These are phyloP conservation scores for Acestrorhynchus altus DNA, from an alignment of 2,797 vertebrate genomes.

Conservation along the genomic window DNA sequence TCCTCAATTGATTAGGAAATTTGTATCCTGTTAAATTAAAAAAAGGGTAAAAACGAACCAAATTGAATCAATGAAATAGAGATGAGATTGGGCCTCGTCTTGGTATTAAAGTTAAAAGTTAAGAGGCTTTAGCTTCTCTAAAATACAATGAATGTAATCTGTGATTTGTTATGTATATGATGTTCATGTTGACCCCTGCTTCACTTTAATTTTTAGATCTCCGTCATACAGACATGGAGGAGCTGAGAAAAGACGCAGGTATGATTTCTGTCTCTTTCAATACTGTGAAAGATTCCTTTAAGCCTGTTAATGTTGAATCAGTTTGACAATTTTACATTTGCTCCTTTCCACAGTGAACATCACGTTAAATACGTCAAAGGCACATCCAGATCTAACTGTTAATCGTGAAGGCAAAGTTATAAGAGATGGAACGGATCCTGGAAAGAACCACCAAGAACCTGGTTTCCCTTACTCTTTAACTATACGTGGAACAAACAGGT, in stretches of 20 bases:
- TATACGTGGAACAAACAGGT: conserved; percentile 54
- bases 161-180: background rate
- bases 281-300: too few relatives aligned
- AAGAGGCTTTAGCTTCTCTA: too few relatives aligned
- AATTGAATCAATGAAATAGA: too few relatives aligned
- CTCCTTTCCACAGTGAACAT: conserved; percentile 62
- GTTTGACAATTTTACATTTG: conserved; percentile 3
- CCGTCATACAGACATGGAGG: background rate
- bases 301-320: background rate
- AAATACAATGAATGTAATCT: too few relatives aligned
- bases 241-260: conserved; percentile 46
- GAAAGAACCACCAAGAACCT: accelerated
- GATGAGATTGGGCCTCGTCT: too few relatives aligned
- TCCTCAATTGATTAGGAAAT: too few relatives aligned
- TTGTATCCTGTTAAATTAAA: too few relatives aligned
- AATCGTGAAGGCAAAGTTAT: accelerated
- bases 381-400: accelerated
- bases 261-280: background rate
- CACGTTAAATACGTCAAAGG: background rate
- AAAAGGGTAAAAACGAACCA: too few relatives aligned
- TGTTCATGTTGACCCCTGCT: background rate
- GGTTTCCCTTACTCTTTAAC: conserved; percentile 61
- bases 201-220: conserved; percentile 28
- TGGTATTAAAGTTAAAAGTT: too few relatives aligned
- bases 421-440: accelerated